These are phyloP conservation scores for Blastobasis adustella DNA, from an alignment of 2,888 invertebrate species.

Conservation along the genomic window DNA sequence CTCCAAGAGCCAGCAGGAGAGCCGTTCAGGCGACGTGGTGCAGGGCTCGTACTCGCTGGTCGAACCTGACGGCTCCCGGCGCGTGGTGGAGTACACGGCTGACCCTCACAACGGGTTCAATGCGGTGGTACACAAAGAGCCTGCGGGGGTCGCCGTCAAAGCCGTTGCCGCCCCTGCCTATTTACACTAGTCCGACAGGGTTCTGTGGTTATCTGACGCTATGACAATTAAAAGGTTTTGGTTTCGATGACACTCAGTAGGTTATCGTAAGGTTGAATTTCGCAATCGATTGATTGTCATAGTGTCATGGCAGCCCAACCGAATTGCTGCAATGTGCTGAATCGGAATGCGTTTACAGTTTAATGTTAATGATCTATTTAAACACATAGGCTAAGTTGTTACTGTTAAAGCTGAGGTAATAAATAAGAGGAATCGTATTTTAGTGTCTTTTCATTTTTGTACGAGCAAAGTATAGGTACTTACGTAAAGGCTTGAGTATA, in stretches of 20 bases:
- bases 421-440: slow-evolving; percentile 60
- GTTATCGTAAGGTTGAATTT: too few species aligned
- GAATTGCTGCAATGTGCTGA: too few species aligned
- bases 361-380: too few species aligned
- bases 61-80: slow-evolving; percentile 78
- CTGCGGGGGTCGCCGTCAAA: slow-evolving; percentile 62
- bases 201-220: neutral
- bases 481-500: too few species aligned
- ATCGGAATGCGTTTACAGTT: too few species aligned
- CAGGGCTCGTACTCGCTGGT: slow-evolving; percentile 78
- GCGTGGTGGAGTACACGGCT: slow-evolving; percentile 78
- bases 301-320: too few species aligned
- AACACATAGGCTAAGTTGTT: neutral
- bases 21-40: slow-evolving; percentile 77
- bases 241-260: too few species aligned
- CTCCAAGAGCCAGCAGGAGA: slow-evolving; percentile 67
- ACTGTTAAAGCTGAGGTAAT: slow-evolving; percentile 64
- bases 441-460: slow-evolving; percentile 17
- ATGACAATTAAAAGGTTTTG: neutral
- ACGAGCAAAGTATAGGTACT: too few species aligned
- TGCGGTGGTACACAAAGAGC: slow-evolving; percentile 79
- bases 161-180: slow-evolving; percentile 45
- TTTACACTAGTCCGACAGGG: slow-evolving; percentile 29
- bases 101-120: slow-evolving; percentile 80
- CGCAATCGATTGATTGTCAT: too few species aligned